Percentiles rank a stretch among this genome's conserved stretches.
phyloP scores from a whole-genome alignment of 1,140 invertebrate species.

The Linepithema humile region DNA sequence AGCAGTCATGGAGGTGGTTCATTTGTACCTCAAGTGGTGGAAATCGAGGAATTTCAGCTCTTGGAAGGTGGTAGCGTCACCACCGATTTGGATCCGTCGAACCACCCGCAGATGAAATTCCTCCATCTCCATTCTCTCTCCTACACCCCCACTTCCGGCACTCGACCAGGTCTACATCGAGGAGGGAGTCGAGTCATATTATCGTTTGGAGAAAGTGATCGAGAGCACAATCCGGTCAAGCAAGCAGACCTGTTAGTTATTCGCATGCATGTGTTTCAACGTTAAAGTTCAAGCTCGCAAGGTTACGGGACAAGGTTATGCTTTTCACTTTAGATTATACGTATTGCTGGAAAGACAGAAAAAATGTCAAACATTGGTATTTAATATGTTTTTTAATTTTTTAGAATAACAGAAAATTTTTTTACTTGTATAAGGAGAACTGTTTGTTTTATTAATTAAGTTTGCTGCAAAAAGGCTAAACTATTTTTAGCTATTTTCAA shows the following conservation, averaged over 20 bases:
- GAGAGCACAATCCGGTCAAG: slow-evolving; percentile 69
- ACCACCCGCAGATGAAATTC: background rate
- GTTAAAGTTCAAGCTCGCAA: slow-evolving; percentile 76
- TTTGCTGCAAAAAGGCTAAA: too few relatives aligned
- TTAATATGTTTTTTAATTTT: too few relatives aligned
- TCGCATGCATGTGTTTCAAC: slow-evolving; percentile 53
- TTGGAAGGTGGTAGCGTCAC: slow-evolving; percentile 15
- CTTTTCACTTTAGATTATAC: slow-evolving; percentile 49
- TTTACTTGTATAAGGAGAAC: too few relatives aligned
- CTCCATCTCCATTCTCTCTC: slow-evolving; percentile 21
- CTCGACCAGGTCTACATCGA: background rate
- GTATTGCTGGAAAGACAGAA: background rate
- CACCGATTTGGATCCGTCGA: background rate
- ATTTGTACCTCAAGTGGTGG: slow-evolving; percentile 53
- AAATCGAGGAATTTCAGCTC: slow-evolving; percentile 35
- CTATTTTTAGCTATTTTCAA: too few relatives aligned
- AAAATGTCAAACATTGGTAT: background rate
- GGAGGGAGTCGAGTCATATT: slow-evolving; percentile 31
- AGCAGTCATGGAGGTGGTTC: slow-evolving; percentile 60
- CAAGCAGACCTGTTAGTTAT: slow-evolving; percentile 61
- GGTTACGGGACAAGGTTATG: slow-evolving; percentile 80
- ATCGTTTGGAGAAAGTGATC: slow-evolving; percentile 81
- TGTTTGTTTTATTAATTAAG: too few relatives aligned
- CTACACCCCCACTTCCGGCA: slow-evolving; percentile 55
- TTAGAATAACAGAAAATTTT: too few relatives aligned